Percentiles rank a stretch among this genome's conserved stretches.
phyloP scores from a whole-genome alignment of 2,113 vertebrate genomes.

The Pycnonotus jocosus region DNA sequence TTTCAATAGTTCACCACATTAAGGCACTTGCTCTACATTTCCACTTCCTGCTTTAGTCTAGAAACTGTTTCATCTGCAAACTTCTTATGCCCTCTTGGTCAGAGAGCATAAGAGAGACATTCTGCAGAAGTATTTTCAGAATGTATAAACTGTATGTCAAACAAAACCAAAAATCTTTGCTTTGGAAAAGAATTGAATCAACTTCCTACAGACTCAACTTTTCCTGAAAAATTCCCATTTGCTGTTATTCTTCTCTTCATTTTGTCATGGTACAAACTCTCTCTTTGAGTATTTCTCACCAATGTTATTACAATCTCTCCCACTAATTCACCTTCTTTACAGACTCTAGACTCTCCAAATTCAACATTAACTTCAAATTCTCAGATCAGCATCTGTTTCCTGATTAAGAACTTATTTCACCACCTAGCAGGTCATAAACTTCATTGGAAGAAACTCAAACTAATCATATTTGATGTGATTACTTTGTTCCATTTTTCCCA shows the following conservation, averaged over 20 bases:
- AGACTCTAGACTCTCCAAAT: not conserved
- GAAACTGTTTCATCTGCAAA: not conserved
- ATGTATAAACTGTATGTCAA: not conserved
- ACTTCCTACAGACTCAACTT: not conserved
- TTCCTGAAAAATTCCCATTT: not conserved
- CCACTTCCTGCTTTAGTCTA: not conserved
- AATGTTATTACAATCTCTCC: not conserved
- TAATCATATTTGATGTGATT: not conserved
- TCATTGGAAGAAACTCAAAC: conserved; percentile 21
- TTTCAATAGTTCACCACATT: fast-evolving
- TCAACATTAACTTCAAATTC: not conserved
- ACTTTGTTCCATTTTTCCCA: conserved; percentile 31
- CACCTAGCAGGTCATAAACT: conserved; percentile 11
- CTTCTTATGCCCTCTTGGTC: not conserved
- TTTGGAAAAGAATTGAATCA: not conserved
- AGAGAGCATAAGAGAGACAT: not conserved
- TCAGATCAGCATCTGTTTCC: conserved; percentile 18
- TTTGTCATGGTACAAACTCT: not conserved
- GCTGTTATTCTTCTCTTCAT: not conserved
- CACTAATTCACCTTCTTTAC: not conserved
- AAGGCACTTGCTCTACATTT: not conserved
- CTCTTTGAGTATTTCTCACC: not conserved
- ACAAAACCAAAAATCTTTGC: not conserved
- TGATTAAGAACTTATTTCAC: not conserved
- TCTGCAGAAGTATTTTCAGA: not conserved